Conservation (phyloP, 2,797 vertebrate species). For the Malurus leucopterus region DNA sequence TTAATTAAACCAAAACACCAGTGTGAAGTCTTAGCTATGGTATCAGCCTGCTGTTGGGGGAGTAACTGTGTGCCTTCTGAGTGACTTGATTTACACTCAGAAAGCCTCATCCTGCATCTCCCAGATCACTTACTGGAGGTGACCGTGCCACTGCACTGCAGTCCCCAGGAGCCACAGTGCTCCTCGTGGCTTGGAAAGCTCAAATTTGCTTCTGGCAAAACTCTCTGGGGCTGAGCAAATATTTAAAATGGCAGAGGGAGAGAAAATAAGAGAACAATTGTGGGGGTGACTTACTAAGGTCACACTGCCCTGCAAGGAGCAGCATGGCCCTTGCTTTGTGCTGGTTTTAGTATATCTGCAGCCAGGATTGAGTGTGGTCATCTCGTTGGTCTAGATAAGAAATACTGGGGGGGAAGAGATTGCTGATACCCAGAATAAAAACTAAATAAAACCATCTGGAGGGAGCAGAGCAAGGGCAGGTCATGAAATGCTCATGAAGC, state of each 20-base stretch:
- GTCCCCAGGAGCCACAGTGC: neutral
- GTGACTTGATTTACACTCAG: neutral
- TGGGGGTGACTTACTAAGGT: neutral
- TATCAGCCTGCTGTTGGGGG: neutral
- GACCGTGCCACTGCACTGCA: neutral
- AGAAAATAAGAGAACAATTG: neutral
- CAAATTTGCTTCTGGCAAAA: neutral
- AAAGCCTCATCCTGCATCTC: neutral
- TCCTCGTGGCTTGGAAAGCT: neutral
- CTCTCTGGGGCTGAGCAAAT: neutral
- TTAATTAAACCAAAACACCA: neutral
- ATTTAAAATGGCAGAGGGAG: neutral
- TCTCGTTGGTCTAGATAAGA: accelerated
- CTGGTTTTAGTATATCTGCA: neutral
- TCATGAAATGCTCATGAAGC: neutral
- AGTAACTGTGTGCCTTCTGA: neutral
- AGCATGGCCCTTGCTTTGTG: neutral
- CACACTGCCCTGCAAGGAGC: neutral
- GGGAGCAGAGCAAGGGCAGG: neutral
- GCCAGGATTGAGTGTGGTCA: neutral
- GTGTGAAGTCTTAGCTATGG: neutral
- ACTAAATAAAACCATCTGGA: neutral
- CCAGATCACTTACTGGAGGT: neutral
- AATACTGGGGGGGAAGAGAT: neutral
- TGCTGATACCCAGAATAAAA: neutral